Percentiles rank a stretch among this genome's conserved stretches.
phyloP scores from a whole-genome alignment of 2,113 vertebrate genomes.

The Mugil cephalus region DNA sequence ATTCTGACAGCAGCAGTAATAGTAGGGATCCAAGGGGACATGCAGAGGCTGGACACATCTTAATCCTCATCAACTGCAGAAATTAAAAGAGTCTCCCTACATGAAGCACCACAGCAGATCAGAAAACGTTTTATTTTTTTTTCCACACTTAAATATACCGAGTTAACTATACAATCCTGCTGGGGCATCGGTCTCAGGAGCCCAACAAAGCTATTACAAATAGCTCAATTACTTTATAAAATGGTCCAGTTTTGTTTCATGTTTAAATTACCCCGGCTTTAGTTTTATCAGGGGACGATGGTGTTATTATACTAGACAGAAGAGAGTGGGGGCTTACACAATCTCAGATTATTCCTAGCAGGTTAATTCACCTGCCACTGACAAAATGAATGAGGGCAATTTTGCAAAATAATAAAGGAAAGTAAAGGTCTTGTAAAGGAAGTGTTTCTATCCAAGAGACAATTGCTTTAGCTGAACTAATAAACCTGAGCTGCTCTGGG shows the following conservation, averaged over 20 bases:
- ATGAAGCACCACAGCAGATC: constrained; percentile 82
- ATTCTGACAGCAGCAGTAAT: too few species aligned
- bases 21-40: too few species aligned
- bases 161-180: constrained; percentile 86
- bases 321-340: constrained; percentile 85
- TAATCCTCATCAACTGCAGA: constrained; percentile 52
- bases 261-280: constrained; percentile 89
- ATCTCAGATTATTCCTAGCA: constrained; percentile 89
- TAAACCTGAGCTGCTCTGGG: constrained; percentile 77
- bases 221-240: constrained; percentile 94
- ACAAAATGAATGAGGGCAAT: constrained; percentile 94
- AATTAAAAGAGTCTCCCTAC: constrained; percentile 66
- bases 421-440: constrained; percentile 78
- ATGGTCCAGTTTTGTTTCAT: constrained; percentile 87
- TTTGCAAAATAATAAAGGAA: constrained; percentile 93
- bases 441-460: constrained; percentile 81
- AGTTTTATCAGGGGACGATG: constrained; percentile 84
- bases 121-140: constrained; percentile 83
- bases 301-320: constrained; percentile 85
- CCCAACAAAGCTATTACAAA: constrained; percentile 91
- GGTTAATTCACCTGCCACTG: constrained; percentile 91
- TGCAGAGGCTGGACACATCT: constrained; percentile 33
- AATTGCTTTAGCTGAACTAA: constrained; percentile 81
- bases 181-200: constrained; percentile 89
- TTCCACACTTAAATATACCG: constrained; percentile 73